Conservation (phyloP, 2,888 invertebrate species). For the Piscicola geometra region DNA sequence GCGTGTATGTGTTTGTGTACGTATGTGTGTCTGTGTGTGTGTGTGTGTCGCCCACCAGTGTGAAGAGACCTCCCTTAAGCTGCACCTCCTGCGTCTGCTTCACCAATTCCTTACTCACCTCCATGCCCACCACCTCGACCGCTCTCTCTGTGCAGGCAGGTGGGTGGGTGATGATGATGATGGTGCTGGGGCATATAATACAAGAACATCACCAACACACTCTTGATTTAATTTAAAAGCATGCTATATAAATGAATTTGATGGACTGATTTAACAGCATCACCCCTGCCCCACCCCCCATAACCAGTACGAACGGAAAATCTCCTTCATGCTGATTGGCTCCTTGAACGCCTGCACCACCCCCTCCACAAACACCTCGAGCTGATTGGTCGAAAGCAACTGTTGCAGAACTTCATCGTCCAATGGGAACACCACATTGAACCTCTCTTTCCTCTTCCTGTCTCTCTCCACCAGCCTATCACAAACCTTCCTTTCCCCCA, state of each 20-base stretch:
- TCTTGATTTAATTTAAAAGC: neutral
- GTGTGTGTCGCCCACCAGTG: constrained; percentile 3
- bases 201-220: too few species aligned
- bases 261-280: constrained; percentile 14
- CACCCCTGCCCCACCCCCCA: neutral
- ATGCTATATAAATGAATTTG: neutral
- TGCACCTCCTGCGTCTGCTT: neutral
- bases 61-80: neutral
- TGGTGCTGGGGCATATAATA: neutral
- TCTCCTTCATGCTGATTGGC: neutral
- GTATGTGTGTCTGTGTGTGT: constrained; percentile 28
- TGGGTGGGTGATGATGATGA: too few species aligned
- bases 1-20: neutral
- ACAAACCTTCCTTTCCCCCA: neutral
- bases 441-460: neutral
- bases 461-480: neutral
- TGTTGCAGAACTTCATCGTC: neutral
- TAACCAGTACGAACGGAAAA: neutral
- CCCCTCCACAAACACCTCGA: neutral
- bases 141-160: neutral
- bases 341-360: neutral
- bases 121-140: neutral
- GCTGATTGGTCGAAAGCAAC: neutral
- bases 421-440: neutral
- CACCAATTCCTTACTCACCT: neutral